phyloP scores from a whole-genome alignment of 2,888 invertebrate genomes.

The Craniophora ligustri region DNA sequence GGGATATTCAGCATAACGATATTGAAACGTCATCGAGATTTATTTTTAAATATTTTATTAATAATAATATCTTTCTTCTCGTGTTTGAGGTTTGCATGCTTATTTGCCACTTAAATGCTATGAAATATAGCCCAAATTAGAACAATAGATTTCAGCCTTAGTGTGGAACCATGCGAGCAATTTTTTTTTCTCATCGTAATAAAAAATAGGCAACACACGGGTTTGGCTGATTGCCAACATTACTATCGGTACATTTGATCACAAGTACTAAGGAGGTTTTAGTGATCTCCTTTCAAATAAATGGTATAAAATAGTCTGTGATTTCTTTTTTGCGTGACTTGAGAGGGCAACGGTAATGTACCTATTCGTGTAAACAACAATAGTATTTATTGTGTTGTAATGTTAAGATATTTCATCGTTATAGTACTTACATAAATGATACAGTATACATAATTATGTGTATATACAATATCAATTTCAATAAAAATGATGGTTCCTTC shows the following conservation, averaged over 20 bases:
- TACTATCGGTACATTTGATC: constrained; percentile 18
- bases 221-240: constrained; percentile 19
- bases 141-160: too few relatives aligned
- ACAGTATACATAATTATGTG: too few relatives aligned
- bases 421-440: not conserved
- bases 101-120: too few relatives aligned
- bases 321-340: constrained; percentile 27
- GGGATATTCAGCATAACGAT: constrained; percentile 28
- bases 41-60: too few relatives aligned
- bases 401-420: not conserved
- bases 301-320: constrained; percentile 9
- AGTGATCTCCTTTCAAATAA: constrained; percentile 1
- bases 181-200: not conserved
- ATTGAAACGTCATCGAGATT: too few relatives aligned
- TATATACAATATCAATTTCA: too few relatives aligned
- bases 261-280: constrained; percentile 5
- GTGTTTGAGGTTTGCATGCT: too few relatives aligned
- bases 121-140: too few relatives aligned
- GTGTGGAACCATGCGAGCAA: constrained; percentile 3
- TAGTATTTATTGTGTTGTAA: not conserved
- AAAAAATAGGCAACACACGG: not conserved
- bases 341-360: not conserved
- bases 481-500: too few relatives aligned
- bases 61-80: too few relatives aligned
- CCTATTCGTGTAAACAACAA: not conserved